Base-by-base conservation (phyloP, 2,797 vertebrate genomes). In the Tamandua tetradactyla region DNA sequence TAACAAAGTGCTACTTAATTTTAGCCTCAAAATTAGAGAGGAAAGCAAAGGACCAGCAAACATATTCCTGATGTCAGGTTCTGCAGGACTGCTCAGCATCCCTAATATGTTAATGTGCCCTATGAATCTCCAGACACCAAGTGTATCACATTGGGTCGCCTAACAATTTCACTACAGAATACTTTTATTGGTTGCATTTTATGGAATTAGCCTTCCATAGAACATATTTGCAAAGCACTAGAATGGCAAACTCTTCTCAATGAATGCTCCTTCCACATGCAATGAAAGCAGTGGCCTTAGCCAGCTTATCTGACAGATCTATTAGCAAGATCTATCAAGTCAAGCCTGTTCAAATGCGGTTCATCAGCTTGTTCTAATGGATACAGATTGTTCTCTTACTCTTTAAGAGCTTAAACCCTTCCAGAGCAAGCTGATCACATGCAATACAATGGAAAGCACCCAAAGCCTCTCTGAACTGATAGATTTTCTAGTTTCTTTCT, bases 311-410 rank as follows among this genome's bases (percentile, higher is more conserved):
- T 74, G 79, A 71, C 52, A 47, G 49, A 59, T 81, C 71, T 94
- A 49, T 83, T 71, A 79, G 72, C 44, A 40, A 68, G 18, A 18
- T 68, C 42, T 68, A 89, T 49, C 81, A 85, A 79, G 59, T 62
- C 57, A 91, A 87, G 64, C 20, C n/a, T 7, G 9, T 79, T 10
- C 30, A 92, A 75, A 81, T 64, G 52, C 10, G 83, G 71, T 89
- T 87, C 72, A 91, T 83, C 74, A 59, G 61, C 64, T 87, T 40
- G 27, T 92, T 61, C 81, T 97, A 93, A 95, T 93, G n/a, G 69
- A 75, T 85, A 95, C 10, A 27, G 71, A 86, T 80, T 27, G 23
- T n/a, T 66, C 71, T 89, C 55, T 87, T 13, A 35, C 47, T 89
- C 44, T 87, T 55, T 64, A 69, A 89, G 52, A 94, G n/a, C 15